Base-by-base conservation (phyloP, 2,113 vertebrate species). In the Eclectus roratus region DNA sequence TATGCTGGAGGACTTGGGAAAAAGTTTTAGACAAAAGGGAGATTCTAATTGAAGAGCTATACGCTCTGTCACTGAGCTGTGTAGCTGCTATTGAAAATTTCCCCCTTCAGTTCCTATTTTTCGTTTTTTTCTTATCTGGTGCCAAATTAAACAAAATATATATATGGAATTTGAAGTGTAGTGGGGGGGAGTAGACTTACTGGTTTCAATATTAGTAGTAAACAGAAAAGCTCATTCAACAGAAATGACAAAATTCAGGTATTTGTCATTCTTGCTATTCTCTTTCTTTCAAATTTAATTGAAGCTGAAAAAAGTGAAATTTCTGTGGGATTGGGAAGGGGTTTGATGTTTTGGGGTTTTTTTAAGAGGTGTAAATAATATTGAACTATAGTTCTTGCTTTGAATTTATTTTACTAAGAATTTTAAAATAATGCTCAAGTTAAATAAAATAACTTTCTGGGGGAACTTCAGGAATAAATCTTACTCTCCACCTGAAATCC, bases 151-250 rank as follows among this genome's bases (percentile, higher is more conserved):
- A 73, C 44, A 28, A 47, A 58, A 65, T 43, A 53, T 5, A 21
- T 18, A 23, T 11, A 46, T 33, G 13, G 17, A 82, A 68, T 47
- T n/a, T 47, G 14, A 85, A 52, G 6, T 13, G 5, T 10, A 10
- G 11, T 13, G 1, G 2, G 2, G 2, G 4, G 10, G 10, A 70
- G 5, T 29, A 70, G 21, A 18, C 2, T 23, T 21, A 49, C 6
- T 70, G 28, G 41, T 81, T 85, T 88, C 37, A 65, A 11, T 78
- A 70, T 17, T 9, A 71, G 5, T 24, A 55, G 47, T 55, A 58
- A 55, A 20, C 6, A 89, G 35, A 63, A 81, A 95, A 69, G 2
- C 7, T 82, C 17, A 24, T 91, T 60, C 24, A 55, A 47, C 6
- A 29, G 3, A 6, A 78, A 3, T 31, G 6, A 7, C 17, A 91